phyloP scores from a whole-genome alignment of 2,113 vertebrate genomes.

The Nothocercus nigrocapillus region DNA sequence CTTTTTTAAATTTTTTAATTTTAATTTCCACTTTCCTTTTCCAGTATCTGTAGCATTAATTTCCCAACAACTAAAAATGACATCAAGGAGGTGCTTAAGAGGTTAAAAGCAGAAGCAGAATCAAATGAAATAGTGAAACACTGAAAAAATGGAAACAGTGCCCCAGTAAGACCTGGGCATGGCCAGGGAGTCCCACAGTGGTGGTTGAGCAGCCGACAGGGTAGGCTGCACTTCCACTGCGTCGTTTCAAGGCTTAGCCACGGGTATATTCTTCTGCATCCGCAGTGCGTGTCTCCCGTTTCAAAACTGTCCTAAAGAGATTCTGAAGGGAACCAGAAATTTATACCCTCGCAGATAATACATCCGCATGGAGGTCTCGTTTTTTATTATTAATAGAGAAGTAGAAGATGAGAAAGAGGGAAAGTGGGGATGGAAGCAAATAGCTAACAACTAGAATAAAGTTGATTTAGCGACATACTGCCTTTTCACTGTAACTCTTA shows the following conservation, averaged over 20 bases:
- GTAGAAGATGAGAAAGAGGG: not conserved
- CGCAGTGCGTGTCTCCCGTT: not conserved
- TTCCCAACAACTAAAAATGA: not conserved
- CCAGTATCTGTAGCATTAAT: not conserved
- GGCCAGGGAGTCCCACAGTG: fast-evolving
- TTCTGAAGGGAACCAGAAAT: not conserved
- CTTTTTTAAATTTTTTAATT: not conserved
- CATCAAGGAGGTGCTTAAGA: not conserved
- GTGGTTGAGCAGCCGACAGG: fast-evolving
- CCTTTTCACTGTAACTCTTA: not conserved
- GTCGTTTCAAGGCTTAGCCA: not conserved
- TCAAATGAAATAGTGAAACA: not conserved
- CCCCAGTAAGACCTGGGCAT: not conserved
- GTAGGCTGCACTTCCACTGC: not conserved
- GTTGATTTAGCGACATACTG: not conserved
- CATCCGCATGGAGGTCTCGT: not conserved
- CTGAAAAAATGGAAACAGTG: not conserved
- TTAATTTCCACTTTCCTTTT: not conserved
- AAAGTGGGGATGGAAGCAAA: not conserved
- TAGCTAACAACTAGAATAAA: not conserved
- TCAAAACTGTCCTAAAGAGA: not conserved
- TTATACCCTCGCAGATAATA: not conserved
- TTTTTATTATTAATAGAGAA: not conserved
- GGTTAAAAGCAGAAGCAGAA: not conserved
- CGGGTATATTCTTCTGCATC: fast-evolving